A percentile compares a stretch with the other conserved stretches of the same genome.
Evolutionary conservation across 2,888 invertebrate species (phyloP).

Genomic region (Athalia rosae): DNA sequence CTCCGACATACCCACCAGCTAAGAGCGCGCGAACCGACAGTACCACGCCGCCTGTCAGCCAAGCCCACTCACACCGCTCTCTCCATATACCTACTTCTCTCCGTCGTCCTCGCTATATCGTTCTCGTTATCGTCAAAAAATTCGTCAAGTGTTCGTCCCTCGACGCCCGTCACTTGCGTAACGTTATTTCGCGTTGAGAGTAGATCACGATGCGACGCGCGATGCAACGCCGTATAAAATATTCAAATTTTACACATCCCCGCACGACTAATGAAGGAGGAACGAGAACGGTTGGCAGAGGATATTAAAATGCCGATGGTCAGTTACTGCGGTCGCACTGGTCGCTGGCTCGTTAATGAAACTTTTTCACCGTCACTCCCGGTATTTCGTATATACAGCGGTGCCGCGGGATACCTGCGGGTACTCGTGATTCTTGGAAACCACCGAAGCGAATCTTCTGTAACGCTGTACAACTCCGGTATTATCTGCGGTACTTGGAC

Average conservation of each 20-base stretch:
- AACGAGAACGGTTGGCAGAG: no score
- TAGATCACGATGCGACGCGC: no score
- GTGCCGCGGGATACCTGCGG: not conserved
- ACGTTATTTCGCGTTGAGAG: no score
- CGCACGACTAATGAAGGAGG: no score
- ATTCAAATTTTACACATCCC: no score
- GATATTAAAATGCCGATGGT: no score
- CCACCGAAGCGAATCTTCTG: slow-evolving; percentile 60
- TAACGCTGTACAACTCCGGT: slow-evolving; percentile 1
- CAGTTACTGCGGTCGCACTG: no score
- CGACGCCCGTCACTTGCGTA: no score
- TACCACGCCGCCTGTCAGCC: slow-evolving; percentile 41
- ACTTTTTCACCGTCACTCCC: no score
- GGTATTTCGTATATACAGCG: slow-evolving; percentile 4
- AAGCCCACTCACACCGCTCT: not conserved
- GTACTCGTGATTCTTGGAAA: slow-evolving; percentile 60
- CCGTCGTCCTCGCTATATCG: not conserved
- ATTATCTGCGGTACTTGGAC: slow-evolving; percentile 42
- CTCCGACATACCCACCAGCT: not conserved
- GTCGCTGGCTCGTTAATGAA: no score
- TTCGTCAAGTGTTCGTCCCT: no score
- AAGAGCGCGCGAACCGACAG: slow-evolving; percentile 43
- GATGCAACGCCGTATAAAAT: no score
- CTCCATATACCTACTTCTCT: not conserved
- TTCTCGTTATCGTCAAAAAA: not conserved